Evolutionary conservation across 2,797 vertebrate species (phyloP).

Genomic region (Ctenochaetus hawaiiensis): DNA sequence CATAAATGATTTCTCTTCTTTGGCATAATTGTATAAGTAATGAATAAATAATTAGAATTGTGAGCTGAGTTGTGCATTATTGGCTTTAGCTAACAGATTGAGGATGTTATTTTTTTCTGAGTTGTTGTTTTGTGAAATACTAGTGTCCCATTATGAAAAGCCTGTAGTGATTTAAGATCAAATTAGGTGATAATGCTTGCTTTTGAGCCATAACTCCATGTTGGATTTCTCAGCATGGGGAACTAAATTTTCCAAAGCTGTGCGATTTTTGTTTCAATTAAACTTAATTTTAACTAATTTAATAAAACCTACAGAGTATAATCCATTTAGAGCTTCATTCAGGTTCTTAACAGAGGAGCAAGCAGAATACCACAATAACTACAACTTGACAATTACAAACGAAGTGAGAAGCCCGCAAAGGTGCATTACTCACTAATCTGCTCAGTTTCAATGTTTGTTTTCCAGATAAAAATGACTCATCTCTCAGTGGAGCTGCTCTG

Average conservation of each 20-base stretch:
- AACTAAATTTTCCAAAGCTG: too few species aligned
- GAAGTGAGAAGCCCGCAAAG: conserved; percentile 2
- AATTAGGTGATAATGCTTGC: too few species aligned
- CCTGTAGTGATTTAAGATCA: too few species aligned
- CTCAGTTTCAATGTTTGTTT: neutral
- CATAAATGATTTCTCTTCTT: neutral
- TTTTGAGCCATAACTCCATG: too few species aligned
- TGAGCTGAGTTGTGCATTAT: neutral
- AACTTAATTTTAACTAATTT: too few species aligned
- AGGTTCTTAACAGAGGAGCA: neutral
- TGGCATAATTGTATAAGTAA: neutral
- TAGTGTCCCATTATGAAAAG: neutral
- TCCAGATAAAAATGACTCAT: neutral
- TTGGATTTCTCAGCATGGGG: too few species aligned
- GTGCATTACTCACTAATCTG: neutral
- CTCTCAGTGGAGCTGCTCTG: conserved; percentile 1
- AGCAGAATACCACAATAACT: neutral
- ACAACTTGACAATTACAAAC: neutral
- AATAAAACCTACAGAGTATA: neutral
- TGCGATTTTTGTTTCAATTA: too few species aligned
- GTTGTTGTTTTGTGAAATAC: neutral
- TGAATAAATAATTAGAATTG: neutral
- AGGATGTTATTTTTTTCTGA: neutral
- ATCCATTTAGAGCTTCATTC: neutral
- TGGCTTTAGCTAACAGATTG: neutral